phyloP scores from a whole-genome alignment of 2,797 vertebrate species.

The Malurus leucopterus region DNA sequence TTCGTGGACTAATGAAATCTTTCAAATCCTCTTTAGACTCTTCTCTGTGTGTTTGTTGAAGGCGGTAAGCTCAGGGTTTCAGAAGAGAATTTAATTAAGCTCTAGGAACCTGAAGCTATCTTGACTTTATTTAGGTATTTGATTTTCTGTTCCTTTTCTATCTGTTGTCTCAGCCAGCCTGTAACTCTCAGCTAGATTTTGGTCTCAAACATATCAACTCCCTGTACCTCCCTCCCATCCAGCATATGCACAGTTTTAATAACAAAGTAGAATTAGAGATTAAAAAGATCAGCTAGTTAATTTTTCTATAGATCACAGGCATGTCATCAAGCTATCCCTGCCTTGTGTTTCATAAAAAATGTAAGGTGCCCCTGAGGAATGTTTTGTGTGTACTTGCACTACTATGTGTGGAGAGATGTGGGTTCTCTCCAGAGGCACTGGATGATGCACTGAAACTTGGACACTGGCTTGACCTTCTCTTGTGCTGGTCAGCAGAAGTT shows the following conservation, averaged over 20 bases:
- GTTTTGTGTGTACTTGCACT: neutral
- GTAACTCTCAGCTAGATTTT: neutral
- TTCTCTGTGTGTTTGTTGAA: neutral
- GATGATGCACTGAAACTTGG: neutral
- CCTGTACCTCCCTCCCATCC: neutral
- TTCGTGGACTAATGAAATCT: neutral
- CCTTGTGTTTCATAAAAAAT: neutral
- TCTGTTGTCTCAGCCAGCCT: neutral
- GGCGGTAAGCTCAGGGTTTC: neutral
- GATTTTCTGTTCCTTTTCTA: neutral
- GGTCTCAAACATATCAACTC: neutral
- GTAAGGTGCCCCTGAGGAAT: neutral
- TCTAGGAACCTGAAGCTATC: neutral
- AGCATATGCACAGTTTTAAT: neutral
- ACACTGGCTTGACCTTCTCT: neutral
- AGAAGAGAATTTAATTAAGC: constrained; percentile 8
- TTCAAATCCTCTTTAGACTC: neutral
- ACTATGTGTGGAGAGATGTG: neutral
- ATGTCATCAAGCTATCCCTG: neutral
- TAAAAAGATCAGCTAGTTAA: neutral
- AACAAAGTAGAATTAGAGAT: neutral
- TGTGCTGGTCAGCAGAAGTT: neutral
- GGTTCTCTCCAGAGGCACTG: neutral
- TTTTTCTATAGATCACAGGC: neutral
- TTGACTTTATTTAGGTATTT: neutral